Percentiles rank a stretch among this genome's conserved stretches.
Evolutionary conservation across 2,888 invertebrate genomes (phyloP).

Genomic region (Phyllotreta cruciferae): DNA sequence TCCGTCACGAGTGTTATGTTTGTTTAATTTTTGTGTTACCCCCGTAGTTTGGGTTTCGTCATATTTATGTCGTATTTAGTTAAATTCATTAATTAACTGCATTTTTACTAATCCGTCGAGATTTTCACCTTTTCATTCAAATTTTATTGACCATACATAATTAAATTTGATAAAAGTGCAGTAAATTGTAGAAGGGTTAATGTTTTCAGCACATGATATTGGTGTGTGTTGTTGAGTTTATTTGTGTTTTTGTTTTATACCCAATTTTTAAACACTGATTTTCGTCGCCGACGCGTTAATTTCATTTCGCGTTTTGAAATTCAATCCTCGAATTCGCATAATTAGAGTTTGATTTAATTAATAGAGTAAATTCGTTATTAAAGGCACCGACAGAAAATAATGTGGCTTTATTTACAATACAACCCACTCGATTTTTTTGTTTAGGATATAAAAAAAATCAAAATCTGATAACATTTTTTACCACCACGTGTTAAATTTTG

Average conservation of each 20-base stretch:
- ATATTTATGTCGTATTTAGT: too few relatives aligned
- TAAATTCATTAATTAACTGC: too few relatives aligned
- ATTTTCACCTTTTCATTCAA: too few relatives aligned
- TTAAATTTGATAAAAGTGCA: too few relatives aligned
- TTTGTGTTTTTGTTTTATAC: not conserved
- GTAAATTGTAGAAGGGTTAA: not conserved
- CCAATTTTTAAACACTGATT: slow-evolving; percentile 10
- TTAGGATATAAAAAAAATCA: slow-evolving; percentile 12
- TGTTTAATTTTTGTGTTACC: too few relatives aligned
- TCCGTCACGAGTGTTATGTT: too few relatives aligned
- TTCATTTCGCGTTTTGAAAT: too few relatives aligned
- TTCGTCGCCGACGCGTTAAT: too few relatives aligned
- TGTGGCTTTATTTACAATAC: slow-evolving; percentile 35
- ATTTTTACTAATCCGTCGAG: not conserved
- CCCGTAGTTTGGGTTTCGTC: too few relatives aligned
- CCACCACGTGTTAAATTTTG: slow-evolving; percentile 32
- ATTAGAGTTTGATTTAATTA: not conserved
- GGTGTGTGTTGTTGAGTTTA: slow-evolving; percentile 2
- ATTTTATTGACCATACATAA: too few relatives aligned
- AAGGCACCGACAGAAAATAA: slow-evolving; percentile 25
- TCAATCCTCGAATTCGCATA: too few relatives aligned
- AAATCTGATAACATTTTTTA: slow-evolving; percentile 24
- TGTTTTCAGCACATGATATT: not conserved
- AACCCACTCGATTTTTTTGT: slow-evolving; percentile 27
- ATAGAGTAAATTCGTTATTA: not conserved